Evolutionary conservation across 2,113 vertebrate species (phyloP).

Genomic region (Excalfactoria chinensis): DNA sequence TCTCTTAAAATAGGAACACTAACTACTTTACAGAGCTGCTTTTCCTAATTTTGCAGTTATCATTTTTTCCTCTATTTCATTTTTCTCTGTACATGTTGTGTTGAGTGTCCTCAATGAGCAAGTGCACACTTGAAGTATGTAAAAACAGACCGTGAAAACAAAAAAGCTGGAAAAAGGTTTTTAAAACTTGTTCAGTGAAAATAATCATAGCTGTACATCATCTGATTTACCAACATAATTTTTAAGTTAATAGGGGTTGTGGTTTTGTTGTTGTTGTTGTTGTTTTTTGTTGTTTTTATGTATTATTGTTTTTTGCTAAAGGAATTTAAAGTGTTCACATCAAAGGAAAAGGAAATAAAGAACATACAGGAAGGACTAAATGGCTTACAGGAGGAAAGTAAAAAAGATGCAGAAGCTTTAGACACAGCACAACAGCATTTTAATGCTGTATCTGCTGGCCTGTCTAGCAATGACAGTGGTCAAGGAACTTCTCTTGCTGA

Average conservation of each 20-base stretch:
- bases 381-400: conserved; percentile 79
- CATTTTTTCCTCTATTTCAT: not conserved
- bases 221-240: not conserved
- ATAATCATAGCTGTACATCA: not conserved
- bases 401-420: conserved; percentile 80
- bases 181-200: not conserved
- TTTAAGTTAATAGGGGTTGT: not conserved
- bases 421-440: conserved; percentile 88
- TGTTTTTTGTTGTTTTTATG: not conserved
- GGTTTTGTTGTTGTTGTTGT: not conserved
- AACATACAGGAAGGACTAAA: conserved; percentile 79
- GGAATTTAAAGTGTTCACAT: conserved; percentile 86
- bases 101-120: not conserved
- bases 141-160: not conserved
- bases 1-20: not conserved
- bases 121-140: not conserved
- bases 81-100: not conserved
- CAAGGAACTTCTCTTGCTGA: conserved; percentile 88
- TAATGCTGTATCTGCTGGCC: conserved; percentile 89
- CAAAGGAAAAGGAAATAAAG: conserved; percentile 88
- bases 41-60: not conserved
- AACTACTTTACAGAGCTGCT: not conserved
- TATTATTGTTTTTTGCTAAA: conserved; percentile 54
- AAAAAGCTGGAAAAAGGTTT: not conserved
- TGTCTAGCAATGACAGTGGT: conserved; percentile 89